Evolutionary conservation across 2,888 invertebrate species (phyloP), one percentile per base, ranked within the genome.

Genomic region (Cetonia aurata): DNA sequence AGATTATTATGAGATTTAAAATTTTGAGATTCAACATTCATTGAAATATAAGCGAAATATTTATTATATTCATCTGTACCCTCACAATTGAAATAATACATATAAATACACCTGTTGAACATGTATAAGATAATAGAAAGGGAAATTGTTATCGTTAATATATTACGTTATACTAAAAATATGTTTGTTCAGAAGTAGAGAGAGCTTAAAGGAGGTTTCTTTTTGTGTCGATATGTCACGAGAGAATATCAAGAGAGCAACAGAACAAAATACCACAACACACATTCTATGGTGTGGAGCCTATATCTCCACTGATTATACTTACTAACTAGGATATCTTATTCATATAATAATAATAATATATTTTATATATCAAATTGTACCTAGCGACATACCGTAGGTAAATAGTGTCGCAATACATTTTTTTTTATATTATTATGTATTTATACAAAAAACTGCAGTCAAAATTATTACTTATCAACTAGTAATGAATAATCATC

Each of bases 391-490:
- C 62, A 52, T 37, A 41, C 15, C 15, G 55, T 41, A 44, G 62
- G 62, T 50, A 48, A n/a, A 62, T 46, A 31, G 44, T 48, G 50
- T 50, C 62, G 62, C 62, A n/a, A 48, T 50, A 65, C 50, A 50
- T 46, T n/a, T 46, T 15, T 12, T 37, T 17, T 41, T 31, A 19
- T 42, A 12, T 65, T 50, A 37, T 57, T 41, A 42, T 44, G 42
- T 62, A 53, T 62, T 69, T 52, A 69, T 69, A 69, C 69, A 62
- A 69, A 69, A 46, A 50, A 65, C 69, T 69, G 69, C 69, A 62
- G 69, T 69, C 69, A 62, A 69, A 69, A 62, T 69, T 69, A 69
- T 62, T 52, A 50, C 69, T 62, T 69, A 69, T 55, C 59, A 62
- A 62, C 69, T 69, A 65, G 62, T 65, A 65, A 69, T 69, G 52